Evolutionary conservation across 1,140 invertebrate genomes (phyloP), one percentile per base, ranked within the genome.

Genomic region (Hormaphis cornu): DNA sequence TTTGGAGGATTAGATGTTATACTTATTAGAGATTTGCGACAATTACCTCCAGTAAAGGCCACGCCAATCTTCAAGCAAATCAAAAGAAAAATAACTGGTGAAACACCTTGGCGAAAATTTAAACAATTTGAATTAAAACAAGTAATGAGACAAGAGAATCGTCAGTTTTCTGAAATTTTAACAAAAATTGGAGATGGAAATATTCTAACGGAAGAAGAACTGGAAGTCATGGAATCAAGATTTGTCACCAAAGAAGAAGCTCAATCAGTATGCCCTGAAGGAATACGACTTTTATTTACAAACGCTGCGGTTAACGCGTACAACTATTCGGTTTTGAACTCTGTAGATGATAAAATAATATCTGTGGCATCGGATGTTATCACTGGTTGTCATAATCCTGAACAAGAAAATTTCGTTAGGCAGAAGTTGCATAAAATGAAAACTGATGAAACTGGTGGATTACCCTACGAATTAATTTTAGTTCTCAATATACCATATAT

Each of bases 31-130:
- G 71, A 75, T 69, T 71, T 76, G 12, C 48, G 69, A 28, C 75
- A 76, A 69, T 69, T 76, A 35, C 73, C 73, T 59, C 75, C 75
- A 9, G 74, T 75, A 20, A 63, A 42, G 22, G 63, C 70, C 9
- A 58, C 7, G 9, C 69, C 71, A 14, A 33, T 73, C 3, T 73
- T 54, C 42, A 42, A 63, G 22, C 30, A n/a, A 24, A 10, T 16
- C 30, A 58, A 30, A 52, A 26, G 4, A 14, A 70, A 16, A 2
- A 26, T 63, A 16, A 56, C 7, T 33, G 54, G 35, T 28, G 37
- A 37, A n/a, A 22, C 18, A 12, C 18, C 71, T 7, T 72, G 72
- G 72, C 40, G 69, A 22, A 42, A 71, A 58, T 72, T 72, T 58
- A n/a, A 48, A 71, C 56, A 63, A 53, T 72, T 4, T 35, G 10